A percentile compares a stretch with the other conserved stretches of the same genome.
Conservation (phyloP, 2,797 vertebrate species). For the Etheostoma perlongum region DNA sequence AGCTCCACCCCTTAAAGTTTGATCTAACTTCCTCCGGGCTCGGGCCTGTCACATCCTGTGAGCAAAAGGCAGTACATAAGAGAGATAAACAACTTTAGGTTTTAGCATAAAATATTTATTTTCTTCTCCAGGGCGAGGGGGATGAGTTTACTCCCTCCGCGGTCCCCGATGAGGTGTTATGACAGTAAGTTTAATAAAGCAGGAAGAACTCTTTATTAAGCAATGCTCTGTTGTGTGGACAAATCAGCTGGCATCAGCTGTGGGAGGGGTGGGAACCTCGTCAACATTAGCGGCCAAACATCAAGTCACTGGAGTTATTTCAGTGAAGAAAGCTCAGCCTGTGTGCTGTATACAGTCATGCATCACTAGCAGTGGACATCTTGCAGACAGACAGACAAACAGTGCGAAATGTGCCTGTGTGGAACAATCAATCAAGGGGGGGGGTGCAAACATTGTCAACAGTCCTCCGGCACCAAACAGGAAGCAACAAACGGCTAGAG, state of each 20-base stretch:
- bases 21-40: constrained; percentile 26
- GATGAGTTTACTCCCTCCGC: constrained; percentile 67
- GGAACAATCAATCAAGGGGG: too few species aligned
- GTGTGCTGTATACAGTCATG: constrained; percentile 12
- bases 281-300: constrained; percentile 69
- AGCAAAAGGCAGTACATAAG: constrained; percentile 29
- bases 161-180: constrained; percentile 84
- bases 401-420: neutral
- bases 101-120: constrained; percentile 33
- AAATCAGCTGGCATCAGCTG: constrained; percentile 82
- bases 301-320: constrained; percentile 29
- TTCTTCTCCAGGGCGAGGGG: constrained; percentile 38
- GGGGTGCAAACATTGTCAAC: too few species aligned
- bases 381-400: neutral
- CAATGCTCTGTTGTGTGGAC: constrained; percentile 86
- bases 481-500: too few species aligned
- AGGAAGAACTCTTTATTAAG: constrained; percentile 89
- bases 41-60: constrained; percentile 16
- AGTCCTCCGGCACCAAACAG: too few species aligned
- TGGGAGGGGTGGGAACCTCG: constrained; percentile 79
- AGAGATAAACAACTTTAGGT: constrained; percentile 37
- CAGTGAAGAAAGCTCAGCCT: constrained; percentile 6
- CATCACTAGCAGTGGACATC: constrained; percentile 14
- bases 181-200: constrained; percentile 89
- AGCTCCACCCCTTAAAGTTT: constrained; percentile 10